Percentiles rank a stretch among this genome's conserved stretches.
These are phyloP conservation scores for Conger conger DNA, from an alignment of 2,113 vertebrate species.

Conservation along the genomic window DNA sequence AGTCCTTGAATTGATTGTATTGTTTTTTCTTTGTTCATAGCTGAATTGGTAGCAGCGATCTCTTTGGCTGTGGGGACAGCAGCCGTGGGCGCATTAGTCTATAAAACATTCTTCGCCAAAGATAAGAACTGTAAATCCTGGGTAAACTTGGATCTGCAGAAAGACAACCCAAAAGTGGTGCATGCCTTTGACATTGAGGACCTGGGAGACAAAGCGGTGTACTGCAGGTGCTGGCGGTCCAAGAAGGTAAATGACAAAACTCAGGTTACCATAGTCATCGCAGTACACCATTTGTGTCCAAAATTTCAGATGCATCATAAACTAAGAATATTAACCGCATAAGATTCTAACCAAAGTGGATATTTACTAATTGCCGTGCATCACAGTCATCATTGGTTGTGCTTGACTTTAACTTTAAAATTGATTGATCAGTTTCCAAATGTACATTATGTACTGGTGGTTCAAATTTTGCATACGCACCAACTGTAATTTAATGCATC, in stretches of 20 bases:
- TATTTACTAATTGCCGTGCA: too few relatives aligned
- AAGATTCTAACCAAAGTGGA: too few relatives aligned
- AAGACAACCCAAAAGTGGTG: constrained; percentile 86
- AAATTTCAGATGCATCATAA: too few relatives aligned
- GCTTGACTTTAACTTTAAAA: too few relatives aligned
- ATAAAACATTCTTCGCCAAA: constrained; percentile 72
- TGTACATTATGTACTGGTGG: too few relatives aligned
- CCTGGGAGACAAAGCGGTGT: constrained; percentile 85
- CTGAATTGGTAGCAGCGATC: constrained; percentile 73
- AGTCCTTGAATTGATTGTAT: neutral
- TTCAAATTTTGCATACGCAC: neutral
- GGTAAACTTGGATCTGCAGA: constrained; percentile 81
- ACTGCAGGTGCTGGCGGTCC: constrained; percentile 87
- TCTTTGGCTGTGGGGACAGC: constrained; percentile 76
- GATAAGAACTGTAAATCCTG: constrained; percentile 70
- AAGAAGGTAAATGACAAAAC: constrained; percentile 73
- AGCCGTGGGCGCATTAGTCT: constrained; percentile 75
- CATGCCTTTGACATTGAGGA: constrained; percentile 87
- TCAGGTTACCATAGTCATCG: neutral
- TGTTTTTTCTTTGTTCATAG: constrained; percentile 40
- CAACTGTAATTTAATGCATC: neutral
- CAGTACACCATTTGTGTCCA: too few relatives aligned
- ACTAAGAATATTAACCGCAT: too few relatives aligned
- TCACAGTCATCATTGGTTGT: too few relatives aligned
- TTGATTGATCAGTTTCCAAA: too few relatives aligned